Percentiles rank a stretch among this genome's conserved stretches.
Evolutionary conservation across 2,888 invertebrate species (phyloP).

Genomic region (Melieria picta): DNA sequence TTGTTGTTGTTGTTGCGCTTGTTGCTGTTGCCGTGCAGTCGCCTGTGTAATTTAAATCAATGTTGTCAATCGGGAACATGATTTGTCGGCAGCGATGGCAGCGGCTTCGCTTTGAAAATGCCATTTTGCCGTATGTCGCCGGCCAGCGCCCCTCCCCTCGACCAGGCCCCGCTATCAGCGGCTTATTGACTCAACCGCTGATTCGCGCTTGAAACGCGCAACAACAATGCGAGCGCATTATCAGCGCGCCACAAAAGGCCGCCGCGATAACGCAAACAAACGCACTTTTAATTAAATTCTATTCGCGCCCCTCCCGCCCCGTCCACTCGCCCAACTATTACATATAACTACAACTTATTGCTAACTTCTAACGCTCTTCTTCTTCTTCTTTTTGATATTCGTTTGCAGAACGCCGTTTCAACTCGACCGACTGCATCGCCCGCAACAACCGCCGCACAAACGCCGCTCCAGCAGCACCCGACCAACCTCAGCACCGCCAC

Average conservation of each 20-base stretch:
- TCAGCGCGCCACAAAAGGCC: slow-evolving; percentile 25
- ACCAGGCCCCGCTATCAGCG: too few species aligned
- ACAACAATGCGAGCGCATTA: slow-evolving; percentile 43
- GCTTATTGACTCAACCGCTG: too few species aligned
- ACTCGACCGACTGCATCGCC: slow-evolving; percentile 78
- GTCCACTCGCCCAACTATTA: not conserved
- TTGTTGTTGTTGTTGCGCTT: slow-evolving; percentile 35
- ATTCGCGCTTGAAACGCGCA: too few species aligned
- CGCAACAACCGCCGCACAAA: slow-evolving; percentile 65
- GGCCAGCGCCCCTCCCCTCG: too few species aligned
- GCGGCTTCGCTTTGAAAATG: slow-evolving; percentile 19
- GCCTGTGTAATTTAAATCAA: slow-evolving; percentile 62
- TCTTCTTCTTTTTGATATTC: slow-evolving; percentile 12
- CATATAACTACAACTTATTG: not conserved
- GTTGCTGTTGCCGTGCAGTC: slow-evolving; percentile 50
- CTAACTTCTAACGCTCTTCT: not conserved
- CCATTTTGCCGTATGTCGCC: not conserved
- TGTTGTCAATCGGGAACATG: slow-evolving; percentile 59
- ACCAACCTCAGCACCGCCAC: slow-evolving; percentile 45
- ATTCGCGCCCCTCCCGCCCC: slow-evolving; percentile 26
- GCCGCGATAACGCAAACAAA: slow-evolving; percentile 28
- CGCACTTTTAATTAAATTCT: slow-evolving; percentile 57
- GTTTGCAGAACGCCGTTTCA: slow-evolving; percentile 70
- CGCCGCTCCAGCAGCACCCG: slow-evolving; percentile 54
- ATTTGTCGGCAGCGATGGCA: slow-evolving; percentile 43